Base-by-base conservation (phyloP, 2,113 vertebrate species). In the Kryptolebias marmoratus region DNA sequence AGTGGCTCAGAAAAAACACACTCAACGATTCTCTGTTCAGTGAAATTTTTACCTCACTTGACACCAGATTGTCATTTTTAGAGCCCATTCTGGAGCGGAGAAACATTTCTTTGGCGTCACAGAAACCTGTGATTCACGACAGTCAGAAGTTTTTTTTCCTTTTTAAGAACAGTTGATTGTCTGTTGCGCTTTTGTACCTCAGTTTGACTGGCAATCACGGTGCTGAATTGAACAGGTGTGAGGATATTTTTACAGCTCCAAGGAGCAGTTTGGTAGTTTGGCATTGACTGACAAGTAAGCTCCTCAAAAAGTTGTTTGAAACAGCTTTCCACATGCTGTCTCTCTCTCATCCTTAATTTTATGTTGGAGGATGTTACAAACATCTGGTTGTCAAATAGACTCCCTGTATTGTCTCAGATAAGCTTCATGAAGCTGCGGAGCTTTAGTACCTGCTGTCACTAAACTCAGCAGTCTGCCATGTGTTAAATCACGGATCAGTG, bases 331-430 rank as follows among this genome's bases (percentile, higher is more conserved):
- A 13, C 45, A 28, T 49, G 54, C 50, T 60, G 32, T 44, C 55
- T 36, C 50, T 50, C 16, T 42, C 67, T 62, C 52, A 56, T 67
- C 45, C 69, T 81, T 80, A 72, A 77, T 74, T 81, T 58, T 32
- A 16, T 61, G 45, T 28, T 39, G 36, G 60, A 70, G 30, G 49
- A 79, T 68, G 63, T 61, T 68, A 55, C 64, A 68, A 50, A 54
- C 79, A 64, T 63, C 68, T 70, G 67, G 65, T 63, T 81, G 80
- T 77, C 75, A 85, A 57, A 49, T 9, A 45, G 11, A 64, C 14
- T 28, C 27, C 44, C 47, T 70, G 56, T 45, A 68, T 73, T 78
- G 70, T 73, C 56, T 75, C 39, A 15, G 45, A 67, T 70, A 57
- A 71, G 48, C 58, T 30, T 64, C 48, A 48, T 30, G 0, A 63